These are phyloP conservation scores for Eublepharis macularius DNA, from an alignment of 2,113 vertebrate species.

Conservation along the genomic window DNA sequence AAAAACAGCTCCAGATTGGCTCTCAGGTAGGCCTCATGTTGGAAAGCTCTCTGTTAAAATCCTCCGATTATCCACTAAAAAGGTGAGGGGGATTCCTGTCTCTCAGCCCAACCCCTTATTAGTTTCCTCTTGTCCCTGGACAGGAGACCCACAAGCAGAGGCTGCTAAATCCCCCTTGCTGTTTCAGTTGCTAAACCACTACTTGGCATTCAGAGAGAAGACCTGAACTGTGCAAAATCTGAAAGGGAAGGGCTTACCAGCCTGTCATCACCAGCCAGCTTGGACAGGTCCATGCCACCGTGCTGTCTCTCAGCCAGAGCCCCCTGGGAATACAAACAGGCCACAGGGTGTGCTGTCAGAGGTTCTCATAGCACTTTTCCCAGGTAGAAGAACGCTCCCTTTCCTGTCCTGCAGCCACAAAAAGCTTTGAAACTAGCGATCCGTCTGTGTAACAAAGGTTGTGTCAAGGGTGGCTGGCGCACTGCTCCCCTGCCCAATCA, in stretches of 20 bases:
- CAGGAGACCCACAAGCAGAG: background rate
- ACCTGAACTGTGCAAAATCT: background rate
- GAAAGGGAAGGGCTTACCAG: constrained; percentile 68
- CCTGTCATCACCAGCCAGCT: constrained; percentile 75
- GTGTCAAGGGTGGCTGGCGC: background rate
- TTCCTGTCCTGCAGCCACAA: background rate
- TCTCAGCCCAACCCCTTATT: too few species aligned
- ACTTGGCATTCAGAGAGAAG: background rate
- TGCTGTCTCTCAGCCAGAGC: constrained; percentile 84
- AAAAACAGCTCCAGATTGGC: background rate
- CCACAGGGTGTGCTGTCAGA: background rate
- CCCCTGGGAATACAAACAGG: constrained; percentile 69
- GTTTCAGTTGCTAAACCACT: background rate
- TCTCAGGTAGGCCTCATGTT: too few species aligned
- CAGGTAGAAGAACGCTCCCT: background rate
- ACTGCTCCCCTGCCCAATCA: background rate
- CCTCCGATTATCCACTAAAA: background rate
- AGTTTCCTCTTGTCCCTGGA: background rate
- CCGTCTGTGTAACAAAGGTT: background rate
- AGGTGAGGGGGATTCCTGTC: background rate
- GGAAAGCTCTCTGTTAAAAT: background rate
- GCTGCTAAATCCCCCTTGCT: background rate
- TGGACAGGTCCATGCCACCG: constrained; percentile 83
- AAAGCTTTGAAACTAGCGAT: background rate
- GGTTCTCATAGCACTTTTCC: background rate